Base-by-base conservation (phyloP, 2,797 vertebrate species). In the Falco columbarius region DNA sequence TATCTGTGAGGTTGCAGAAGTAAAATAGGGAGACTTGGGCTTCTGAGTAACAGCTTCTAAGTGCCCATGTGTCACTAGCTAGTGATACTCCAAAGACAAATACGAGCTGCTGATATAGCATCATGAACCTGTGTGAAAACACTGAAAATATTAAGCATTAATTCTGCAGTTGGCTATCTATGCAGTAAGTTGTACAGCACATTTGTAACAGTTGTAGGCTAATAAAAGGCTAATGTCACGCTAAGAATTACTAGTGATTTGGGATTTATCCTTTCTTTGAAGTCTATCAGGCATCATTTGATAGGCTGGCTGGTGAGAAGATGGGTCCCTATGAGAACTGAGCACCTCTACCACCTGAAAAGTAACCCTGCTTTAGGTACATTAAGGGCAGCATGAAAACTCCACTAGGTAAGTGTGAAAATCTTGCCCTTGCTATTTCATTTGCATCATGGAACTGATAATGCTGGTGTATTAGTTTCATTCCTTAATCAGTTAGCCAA, bases 21-120 rank as follows among this genome's bases (percentile, higher is more conserved):
- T 8, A 1, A 59, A 98, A 99, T 0, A 32, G 0, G 7, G 98
- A 98, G 5, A 67, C 16, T 5, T 5, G 92, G 7, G 81, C 94
- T 2, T 88, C 16, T 11, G 97, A 93, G 32, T 29, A 74, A 95
- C 99, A 99, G 10, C 12, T 42, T 29, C 88, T 62, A 30, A 40
- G 42, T 32, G 96, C 90, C 42, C 55, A 42, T 40, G 14, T n/a
- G 6, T 73, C 58, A 26, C 73, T 49, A 44, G 83, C 38, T 17
- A 97, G 76, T 49, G 87, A 62, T 68, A 97, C 49, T 80, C 97
- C 98, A 85, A 98, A 68, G 66, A 97, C 22, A 94, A 96, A 94
- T 55, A 87, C 93, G 88, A 97, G 95, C 59, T 90, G 97, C 81
- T 72, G 97, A 72, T 61, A n/a, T 24, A 67, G 65, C 97, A 97